Evolutionary conservation across 2,797 vertebrate species (phyloP).

Genomic region (Mallotus villosus): DNA sequence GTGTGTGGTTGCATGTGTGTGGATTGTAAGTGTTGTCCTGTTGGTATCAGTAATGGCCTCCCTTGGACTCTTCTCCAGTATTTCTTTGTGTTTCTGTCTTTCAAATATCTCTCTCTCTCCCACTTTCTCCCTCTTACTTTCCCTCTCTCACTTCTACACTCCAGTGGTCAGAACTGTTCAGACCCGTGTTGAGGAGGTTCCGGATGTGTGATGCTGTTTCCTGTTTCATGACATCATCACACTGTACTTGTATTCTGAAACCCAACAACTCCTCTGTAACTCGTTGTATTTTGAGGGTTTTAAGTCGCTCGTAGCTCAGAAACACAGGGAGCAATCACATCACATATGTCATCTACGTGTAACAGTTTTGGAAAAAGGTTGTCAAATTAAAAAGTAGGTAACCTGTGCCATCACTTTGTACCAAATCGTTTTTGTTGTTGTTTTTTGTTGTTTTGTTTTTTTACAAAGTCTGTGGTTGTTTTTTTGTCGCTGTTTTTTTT

Average conservation of each 20-base stretch:
- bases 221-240: not conserved
- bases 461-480: not conserved
- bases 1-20: conserved; percentile 4
- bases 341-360: not conserved
- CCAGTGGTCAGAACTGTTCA: too few species aligned
- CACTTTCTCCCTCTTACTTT: not conserved
- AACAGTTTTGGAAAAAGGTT: not conserved
- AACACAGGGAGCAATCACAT: not conserved
- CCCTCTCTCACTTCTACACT: conserved; percentile 6
- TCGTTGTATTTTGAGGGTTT: not conserved
- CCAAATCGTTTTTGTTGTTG: not conserved
- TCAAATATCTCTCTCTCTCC: conserved; percentile 26
- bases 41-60: conserved; percentile 24
- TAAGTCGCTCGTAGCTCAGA: not conserved
- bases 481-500: conserved; percentile 9
- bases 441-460: not conserved
- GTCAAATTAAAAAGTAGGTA: conserved; percentile 1
- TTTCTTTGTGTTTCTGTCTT: conserved; percentile 12
- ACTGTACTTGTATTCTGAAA: not conserved
- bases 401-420: conserved; percentile 47
- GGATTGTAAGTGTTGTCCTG: conserved; percentile 46
- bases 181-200: too few species aligned
- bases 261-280: not conserved
- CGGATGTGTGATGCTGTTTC: not conserved
- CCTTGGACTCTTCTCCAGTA: not conserved